A percentile compares a stretch with the other conserved stretches of the same genome.
Conservation (phyloP, 2,888 invertebrate genomes). For the Stenolophus ochropezus region DNA sequence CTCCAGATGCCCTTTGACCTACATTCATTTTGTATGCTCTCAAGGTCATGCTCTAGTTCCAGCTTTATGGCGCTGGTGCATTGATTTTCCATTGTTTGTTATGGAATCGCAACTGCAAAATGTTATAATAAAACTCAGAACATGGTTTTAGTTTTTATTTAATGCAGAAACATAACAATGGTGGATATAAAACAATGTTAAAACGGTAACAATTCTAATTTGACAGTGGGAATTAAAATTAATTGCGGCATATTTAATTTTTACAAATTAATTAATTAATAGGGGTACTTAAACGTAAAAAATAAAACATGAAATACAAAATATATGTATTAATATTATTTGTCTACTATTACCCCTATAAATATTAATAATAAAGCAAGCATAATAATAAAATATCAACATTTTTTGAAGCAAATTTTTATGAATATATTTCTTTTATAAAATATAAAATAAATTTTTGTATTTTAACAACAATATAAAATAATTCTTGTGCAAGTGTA, state of each 20-base stretch:
- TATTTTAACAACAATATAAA: neutral
- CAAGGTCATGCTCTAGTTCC: neutral
- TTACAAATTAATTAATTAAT: too few species aligned
- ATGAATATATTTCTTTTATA: too few species aligned
- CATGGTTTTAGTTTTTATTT: slow-evolving; percentile 2
- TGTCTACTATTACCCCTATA: too few species aligned
- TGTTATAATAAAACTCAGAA: neutral
- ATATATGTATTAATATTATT: too few species aligned
- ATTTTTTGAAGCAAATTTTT: too few species aligned
- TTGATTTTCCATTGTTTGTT: slow-evolving; percentile 26
- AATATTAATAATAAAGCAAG: too few species aligned
- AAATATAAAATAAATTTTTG: neutral
- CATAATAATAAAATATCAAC: too few species aligned
- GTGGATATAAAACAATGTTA: neutral
- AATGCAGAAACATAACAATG: slow-evolving; percentile 25
- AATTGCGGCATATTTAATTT: too few species aligned
- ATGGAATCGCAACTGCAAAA: neutral
- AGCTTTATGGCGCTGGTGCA: slow-evolving; percentile 9
- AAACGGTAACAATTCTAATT: neutral
- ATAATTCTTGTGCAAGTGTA: neutral
- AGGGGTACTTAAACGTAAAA: too few species aligned
- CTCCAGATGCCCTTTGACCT: slow-evolving; percentile 1
- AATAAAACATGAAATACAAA: too few species aligned
- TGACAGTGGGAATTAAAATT: neutral
- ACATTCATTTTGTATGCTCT: neutral